Conservation (phyloP, 2,113 vertebrate species). For the Thamnophis sirtalis region DNA sequence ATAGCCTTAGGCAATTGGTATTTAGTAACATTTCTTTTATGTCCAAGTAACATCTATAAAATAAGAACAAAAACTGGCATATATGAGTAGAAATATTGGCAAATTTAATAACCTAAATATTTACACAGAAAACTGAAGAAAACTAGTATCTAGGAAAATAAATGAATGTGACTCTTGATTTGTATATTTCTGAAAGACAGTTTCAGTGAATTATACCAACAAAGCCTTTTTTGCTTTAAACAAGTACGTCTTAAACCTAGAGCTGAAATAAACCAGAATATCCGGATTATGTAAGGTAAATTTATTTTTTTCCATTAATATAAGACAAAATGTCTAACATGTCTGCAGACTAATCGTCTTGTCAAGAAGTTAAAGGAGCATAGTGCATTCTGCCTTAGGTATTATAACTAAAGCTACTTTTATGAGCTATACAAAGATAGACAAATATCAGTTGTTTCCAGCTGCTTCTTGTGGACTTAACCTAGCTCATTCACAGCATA, state of each 20-base stretch:
- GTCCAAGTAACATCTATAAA: background rate
- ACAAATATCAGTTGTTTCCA: background rate
- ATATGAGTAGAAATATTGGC: background rate
- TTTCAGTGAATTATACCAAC: slow-evolving; percentile 17
- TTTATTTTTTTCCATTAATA: slow-evolving; percentile 11
- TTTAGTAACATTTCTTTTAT: background rate
- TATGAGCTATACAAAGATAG: background rate
- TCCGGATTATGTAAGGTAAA: slow-evolving; percentile 27
- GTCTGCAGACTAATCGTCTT: slow-evolving; percentile 28
- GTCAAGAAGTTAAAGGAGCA: slow-evolving; percentile 27
- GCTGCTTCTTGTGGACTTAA: background rate
- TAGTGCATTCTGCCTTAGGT: background rate
- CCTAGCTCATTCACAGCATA: background rate
- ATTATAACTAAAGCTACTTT: background rate
- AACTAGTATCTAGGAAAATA: slow-evolving; percentile 30
- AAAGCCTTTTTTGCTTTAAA: slow-evolving; percentile 41
- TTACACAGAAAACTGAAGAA: background rate
- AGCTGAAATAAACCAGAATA: slow-evolving; percentile 49
- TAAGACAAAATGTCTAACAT: slow-evolving; percentile 18
- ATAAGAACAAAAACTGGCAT: background rate
- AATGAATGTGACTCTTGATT: slow-evolving; percentile 34
- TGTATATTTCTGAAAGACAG: slow-evolving; percentile 31
- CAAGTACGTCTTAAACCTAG: slow-evolving; percentile 32
- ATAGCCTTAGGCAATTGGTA: background rate
- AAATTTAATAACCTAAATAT: background rate